Percentiles rank a stretch among this genome's conserved stretches.
Evolutionary conservation across 2,888 invertebrate species (phyloP).

Genomic region (Strigamia transsilvanica): DNA sequence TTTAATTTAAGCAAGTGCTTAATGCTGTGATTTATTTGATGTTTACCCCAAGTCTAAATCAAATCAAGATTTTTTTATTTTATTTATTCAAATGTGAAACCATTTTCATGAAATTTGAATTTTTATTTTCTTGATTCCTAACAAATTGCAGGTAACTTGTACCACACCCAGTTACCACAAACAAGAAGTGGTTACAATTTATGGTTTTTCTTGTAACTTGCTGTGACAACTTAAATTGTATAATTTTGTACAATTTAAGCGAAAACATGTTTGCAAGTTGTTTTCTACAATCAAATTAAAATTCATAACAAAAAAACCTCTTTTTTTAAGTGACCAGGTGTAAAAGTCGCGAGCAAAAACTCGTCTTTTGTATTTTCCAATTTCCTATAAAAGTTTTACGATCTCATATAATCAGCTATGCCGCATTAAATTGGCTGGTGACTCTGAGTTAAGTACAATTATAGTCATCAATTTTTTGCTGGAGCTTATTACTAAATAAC

Average conservation of each 20-base stretch:
- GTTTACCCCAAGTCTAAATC: no score
- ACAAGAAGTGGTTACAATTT: no score
- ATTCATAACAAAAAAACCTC: neutral
- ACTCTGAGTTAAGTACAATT: neutral
- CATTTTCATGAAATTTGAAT: no score
- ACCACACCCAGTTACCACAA: no score
- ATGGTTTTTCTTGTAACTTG: no score
- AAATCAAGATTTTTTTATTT: neutral
- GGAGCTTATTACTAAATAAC: neutral
- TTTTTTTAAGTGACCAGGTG: neutral
- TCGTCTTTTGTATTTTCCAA: slow-evolving; percentile 1
- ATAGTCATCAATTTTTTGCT: slow-evolving; percentile 9
- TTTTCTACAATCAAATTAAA: neutral
- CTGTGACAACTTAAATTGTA: no score
- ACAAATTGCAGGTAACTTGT: no score
- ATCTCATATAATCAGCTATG: neutral
- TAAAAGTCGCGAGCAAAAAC: neutral
- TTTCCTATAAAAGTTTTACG: slow-evolving; percentile 1
- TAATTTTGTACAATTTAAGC: no score
- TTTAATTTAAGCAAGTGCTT: neutral
- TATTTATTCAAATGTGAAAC: neutral
- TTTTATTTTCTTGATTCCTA: no score
- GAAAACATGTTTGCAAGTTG: no score
- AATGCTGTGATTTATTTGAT: neutral
- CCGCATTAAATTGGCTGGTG: neutral